phyloP scores from a whole-genome alignment of 2,797 vertebrate genomes.

The Serranus cabrilla region DNA sequence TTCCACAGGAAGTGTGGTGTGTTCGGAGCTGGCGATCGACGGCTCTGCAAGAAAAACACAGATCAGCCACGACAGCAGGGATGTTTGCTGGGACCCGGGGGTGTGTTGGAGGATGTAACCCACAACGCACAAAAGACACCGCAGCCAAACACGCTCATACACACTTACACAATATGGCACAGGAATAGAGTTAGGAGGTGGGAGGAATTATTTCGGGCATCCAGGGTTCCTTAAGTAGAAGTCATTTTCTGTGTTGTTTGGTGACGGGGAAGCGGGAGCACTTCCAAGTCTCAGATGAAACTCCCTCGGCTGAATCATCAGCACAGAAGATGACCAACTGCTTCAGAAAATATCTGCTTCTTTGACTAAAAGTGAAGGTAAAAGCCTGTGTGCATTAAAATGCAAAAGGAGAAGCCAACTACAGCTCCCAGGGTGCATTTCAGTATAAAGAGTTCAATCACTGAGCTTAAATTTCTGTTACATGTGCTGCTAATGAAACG shows the following conservation, averaged over 20 bases:
- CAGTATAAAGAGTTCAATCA: not conserved
- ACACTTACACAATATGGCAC: not conserved
- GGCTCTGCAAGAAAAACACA: constrained; percentile 89
- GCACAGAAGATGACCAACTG: constrained; percentile 1
- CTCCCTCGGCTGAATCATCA: constrained; percentile 10
- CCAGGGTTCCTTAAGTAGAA: constrained; percentile 32
- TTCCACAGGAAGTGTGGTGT: constrained; percentile 81
- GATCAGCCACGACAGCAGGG: constrained; percentile 46
- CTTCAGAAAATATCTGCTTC: constrained; percentile 4
- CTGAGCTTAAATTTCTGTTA: too few species aligned
- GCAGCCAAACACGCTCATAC: constrained; percentile 3
- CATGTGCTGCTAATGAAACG: too few species aligned
- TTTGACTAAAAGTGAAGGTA: constrained; percentile 5
- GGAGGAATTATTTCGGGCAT: constrained; percentile 48
- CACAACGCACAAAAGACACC: constrained; percentile 16
- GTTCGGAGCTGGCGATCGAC: constrained; percentile 89
- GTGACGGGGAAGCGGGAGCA: constrained; percentile 14
- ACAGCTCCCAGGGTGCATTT: not conserved
- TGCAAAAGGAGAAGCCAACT: not conserved
- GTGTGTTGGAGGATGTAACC: constrained; percentile 25
- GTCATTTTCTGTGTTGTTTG: constrained; percentile 14
- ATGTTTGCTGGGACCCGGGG: constrained; percentile 11
- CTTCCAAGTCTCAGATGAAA: constrained; percentile 5
- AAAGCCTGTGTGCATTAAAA: not conserved
- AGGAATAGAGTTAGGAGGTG: constrained; percentile 39